These are phyloP conservation scores for Sisyra nigra DNA, from an alignment of 2,888 invertebrate species.

Conservation along the genomic window DNA sequence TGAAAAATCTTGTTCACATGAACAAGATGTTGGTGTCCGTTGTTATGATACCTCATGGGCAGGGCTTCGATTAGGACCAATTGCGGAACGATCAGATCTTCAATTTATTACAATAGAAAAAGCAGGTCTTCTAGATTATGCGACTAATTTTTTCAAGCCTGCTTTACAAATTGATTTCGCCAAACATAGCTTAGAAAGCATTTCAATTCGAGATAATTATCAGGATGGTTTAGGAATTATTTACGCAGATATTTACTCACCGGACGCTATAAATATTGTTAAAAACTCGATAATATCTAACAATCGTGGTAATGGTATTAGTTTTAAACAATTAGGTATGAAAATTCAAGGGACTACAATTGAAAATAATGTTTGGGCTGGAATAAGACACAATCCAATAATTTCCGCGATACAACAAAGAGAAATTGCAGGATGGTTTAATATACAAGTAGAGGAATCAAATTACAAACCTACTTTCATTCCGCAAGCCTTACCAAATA, in stretches of 20 bases:
- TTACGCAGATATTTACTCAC: constrained; percentile 86
- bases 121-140: constrained; percentile 87
- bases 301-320: constrained; percentile 78
- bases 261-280: constrained; percentile 64
- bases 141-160: constrained; percentile 72
- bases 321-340: constrained; percentile 75
- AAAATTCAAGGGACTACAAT: constrained; percentile 62
- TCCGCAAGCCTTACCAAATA: constrained; percentile 43
- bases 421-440: constrained; percentile 88
- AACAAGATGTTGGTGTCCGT: constrained; percentile 73
- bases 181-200: constrained; percentile 65
- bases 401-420: constrained; percentile 69
- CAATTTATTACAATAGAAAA: constrained; percentile 79
- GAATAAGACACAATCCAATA: constrained; percentile 84
- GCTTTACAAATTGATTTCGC: constrained; percentile 80
- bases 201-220: constrained; percentile 68
- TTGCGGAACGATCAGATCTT: constrained; percentile 73
- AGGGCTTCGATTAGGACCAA: constrained; percentile 75
- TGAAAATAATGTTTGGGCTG: constrained; percentile 70
- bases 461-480: constrained; percentile 58
- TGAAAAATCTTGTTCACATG: constrained; percentile 76
- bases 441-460: constrained; percentile 48
- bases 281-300: constrained; percentile 71
- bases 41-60: constrained; percentile 92
- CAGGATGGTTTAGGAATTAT: constrained; percentile 88